Percentiles rank a stretch among this genome's conserved stretches.
Evolutionary conservation across 2,888 invertebrate species (phyloP).

Genomic region (Drosophila leonis): DNA sequence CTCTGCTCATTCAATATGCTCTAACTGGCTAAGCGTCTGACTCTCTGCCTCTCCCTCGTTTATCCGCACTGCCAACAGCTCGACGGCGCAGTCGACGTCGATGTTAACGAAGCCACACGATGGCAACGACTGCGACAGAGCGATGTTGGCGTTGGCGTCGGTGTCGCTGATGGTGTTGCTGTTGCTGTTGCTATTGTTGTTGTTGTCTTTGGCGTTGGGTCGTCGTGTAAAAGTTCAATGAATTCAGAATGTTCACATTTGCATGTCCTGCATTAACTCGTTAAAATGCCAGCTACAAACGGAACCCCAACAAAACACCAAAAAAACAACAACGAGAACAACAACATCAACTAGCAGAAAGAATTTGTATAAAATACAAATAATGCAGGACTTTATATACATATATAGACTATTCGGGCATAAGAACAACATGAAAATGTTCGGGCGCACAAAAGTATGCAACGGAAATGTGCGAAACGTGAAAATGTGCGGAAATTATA

Average conservation of each 20-base stretch:
- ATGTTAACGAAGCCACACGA: conserved; percentile 48
- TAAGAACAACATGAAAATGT: conserved; percentile 62
- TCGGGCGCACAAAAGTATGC: conserved; percentile 73
- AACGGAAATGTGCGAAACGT: conserved; percentile 78
- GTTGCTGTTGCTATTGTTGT: conserved; percentile 5
- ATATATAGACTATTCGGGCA: conserved; percentile 14
- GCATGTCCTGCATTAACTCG: conserved; percentile 83
- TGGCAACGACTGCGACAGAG: conserved; percentile 8
- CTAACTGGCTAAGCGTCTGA: background rate
- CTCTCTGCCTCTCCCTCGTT: background rate
- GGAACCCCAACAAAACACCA: conserved; percentile 26
- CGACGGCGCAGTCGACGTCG: conserved; percentile 18
- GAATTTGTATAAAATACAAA: conserved; percentile 74
- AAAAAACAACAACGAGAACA: conserved; percentile 32
- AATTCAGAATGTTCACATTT: conserved; percentile 79
- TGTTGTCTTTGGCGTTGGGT: conserved; percentile 47
- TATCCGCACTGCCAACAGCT: conserved; percentile 8
- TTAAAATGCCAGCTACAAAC: conserved; percentile 73
- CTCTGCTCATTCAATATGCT: background rate
- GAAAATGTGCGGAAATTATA: conserved; percentile 80
- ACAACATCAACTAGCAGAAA: conserved; percentile 48
- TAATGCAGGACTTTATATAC: conserved; percentile 44
- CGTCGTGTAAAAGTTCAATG: conserved; percentile 75
- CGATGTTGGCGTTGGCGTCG: conserved; percentile 2
- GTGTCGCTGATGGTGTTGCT: background rate